phyloP scores from a whole-genome alignment of 2,797 vertebrate genomes.

The Hyperoplus lanceolatus region DNA sequence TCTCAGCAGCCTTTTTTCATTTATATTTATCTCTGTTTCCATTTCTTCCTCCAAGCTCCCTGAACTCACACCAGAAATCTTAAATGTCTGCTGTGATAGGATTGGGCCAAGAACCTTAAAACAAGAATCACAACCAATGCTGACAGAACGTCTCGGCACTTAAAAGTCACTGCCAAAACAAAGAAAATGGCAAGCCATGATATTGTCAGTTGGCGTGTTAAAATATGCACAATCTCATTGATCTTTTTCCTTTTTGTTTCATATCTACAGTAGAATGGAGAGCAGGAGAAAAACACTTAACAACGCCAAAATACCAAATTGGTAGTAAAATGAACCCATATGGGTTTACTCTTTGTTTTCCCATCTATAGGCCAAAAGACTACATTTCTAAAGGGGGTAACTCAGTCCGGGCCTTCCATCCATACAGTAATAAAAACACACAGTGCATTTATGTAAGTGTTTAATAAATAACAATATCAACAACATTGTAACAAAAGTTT shows the following conservation, averaged over 20 bases:
- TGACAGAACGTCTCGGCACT: not conserved
- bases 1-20: not conserved
- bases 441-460: constrained; percentile 83
- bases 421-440: constrained; percentile 44
- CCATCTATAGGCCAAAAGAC: constrained; percentile 3
- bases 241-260: constrained; percentile 25
- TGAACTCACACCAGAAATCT: constrained; percentile 27
- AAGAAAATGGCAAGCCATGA: constrained; percentile 33
- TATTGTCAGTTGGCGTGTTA: constrained; percentile 33
- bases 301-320: constrained; percentile 53
- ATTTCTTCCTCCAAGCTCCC: constrained; percentile 12
- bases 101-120: constrained; percentile 7
- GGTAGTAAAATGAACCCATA: constrained; percentile 51
- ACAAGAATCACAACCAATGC: constrained; percentile 3
- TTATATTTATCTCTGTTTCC: constrained; percentile 22
- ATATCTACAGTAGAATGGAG: constrained; percentile 25
- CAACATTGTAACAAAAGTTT: constrained; percentile 70
- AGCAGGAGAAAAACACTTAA: constrained; percentile 43
- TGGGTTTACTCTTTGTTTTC: constrained; percentile 37
- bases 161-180: constrained; percentile 48
- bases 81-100: constrained; percentile 35
- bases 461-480: constrained; percentile 98
- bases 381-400: not conserved
- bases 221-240: constrained; percentile 13
- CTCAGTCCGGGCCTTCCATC: not conserved